A percentile compares a stretch with the other conserved stretches of the same genome.
phyloP scores from a whole-genome alignment of 2,888 invertebrate genomes.

The Hermodice carunculata region DNA sequence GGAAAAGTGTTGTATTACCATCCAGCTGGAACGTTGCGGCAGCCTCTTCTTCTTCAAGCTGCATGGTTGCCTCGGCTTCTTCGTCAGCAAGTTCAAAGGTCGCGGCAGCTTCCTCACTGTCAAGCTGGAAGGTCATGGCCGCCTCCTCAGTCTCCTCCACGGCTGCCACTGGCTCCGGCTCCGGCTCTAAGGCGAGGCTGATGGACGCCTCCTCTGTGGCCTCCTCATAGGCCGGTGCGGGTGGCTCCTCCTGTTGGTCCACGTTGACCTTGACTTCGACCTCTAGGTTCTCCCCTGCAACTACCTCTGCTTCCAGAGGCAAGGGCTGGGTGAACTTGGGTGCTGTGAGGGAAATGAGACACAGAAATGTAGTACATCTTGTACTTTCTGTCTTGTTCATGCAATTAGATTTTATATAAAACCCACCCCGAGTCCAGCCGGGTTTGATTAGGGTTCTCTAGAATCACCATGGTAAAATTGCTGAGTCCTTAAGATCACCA shows the following conservation, averaged over 20 bases:
- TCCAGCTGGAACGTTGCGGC: no score
- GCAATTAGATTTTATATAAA: no score
- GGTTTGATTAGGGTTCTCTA: no score
- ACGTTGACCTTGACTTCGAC: neutral
- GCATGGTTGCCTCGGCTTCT: neutral
- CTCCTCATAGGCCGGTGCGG: neutral
- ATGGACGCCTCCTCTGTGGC: neutral
- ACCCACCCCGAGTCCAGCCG: no score
- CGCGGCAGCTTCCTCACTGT: neutral
- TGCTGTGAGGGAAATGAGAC: conserved; percentile 33
- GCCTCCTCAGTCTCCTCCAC: neutral
- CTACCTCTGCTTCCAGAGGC: conserved; percentile 31
- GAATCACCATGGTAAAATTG: no score
- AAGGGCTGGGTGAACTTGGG: conserved; percentile 39
- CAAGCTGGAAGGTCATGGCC: neutral
- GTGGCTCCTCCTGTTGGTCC: neutral
- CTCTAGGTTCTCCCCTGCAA: conserved; percentile 28
- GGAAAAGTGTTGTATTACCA: no score
- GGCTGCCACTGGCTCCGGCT: neutral
- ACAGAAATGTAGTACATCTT: no score
- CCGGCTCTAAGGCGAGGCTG: neutral
- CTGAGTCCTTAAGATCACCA: no score
- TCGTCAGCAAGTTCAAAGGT: neutral
- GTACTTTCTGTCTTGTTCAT: no score
- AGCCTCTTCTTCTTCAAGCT: no score